Percentiles rank a stretch among this genome's conserved stretches.
phyloP scores from a whole-genome alignment of 2,888 invertebrate species.

The Drosophila greeni region DNA sequence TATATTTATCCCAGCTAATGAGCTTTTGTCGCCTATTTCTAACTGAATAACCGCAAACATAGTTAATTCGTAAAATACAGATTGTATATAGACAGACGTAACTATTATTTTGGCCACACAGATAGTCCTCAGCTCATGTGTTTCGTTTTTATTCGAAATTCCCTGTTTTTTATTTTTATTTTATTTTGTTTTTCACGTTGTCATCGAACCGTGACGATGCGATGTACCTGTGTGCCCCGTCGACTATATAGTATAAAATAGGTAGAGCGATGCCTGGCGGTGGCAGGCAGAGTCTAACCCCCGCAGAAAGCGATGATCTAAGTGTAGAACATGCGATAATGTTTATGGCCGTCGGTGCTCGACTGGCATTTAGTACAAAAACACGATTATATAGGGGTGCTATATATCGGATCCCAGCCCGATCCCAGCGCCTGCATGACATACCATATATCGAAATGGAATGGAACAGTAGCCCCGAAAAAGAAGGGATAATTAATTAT shows the following conservation, averaged over 20 bases:
- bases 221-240: conserved; percentile 59
- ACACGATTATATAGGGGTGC: conserved; percentile 59
- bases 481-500: conserved; percentile 65
- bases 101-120: conserved; percentile 46
- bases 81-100: conserved; percentile 23
- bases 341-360: conserved; percentile 52
- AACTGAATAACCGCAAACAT: neutral
- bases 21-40: neutral
- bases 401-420: conserved; percentile 39
- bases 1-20: neutral
- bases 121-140: conserved; percentile 37
- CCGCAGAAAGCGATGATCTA: conserved; percentile 63
- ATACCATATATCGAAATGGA: conserved; percentile 28
- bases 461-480: conserved; percentile 39
- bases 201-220: conserved; percentile 70
- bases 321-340: conserved; percentile 71
- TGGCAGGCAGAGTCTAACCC: conserved; percentile 44
- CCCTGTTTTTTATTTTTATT: conserved; percentile 29
- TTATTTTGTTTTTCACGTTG: conserved; percentile 50
- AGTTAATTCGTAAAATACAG: conserved; percentile 1
- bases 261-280: conserved; percentile 3
- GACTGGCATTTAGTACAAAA: conserved; percentile 19
- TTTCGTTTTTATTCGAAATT: conserved; percentile 42
- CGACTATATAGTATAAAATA: conserved; percentile 17
- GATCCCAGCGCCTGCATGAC: conserved; percentile 57